phyloP scores from a whole-genome alignment of 1,140 invertebrate genomes.

The Megalonaias nervosa region DNA sequence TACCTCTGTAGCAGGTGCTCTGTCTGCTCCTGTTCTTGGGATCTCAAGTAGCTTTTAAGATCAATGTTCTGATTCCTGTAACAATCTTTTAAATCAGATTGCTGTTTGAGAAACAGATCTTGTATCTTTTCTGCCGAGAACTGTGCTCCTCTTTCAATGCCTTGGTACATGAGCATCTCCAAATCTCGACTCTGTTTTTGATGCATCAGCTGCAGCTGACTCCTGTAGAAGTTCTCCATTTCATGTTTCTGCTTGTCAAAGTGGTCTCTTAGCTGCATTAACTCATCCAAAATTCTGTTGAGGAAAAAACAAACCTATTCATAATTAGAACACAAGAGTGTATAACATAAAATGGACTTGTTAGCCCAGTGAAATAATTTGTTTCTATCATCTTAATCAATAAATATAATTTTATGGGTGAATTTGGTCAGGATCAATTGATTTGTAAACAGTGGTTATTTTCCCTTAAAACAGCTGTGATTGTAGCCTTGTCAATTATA shows the following conservation, averaged over 20 bases:
- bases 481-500: too few species aligned
- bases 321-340: too few species aligned
- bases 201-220: constrained; percentile 4
- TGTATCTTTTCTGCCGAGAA: constrained; percentile 9
- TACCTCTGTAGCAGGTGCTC: constrained; percentile 2
- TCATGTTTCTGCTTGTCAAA: constrained; percentile 27
- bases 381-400: too few species aligned
- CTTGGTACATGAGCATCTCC: constrained; percentile 11
- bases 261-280: constrained; percentile 17
- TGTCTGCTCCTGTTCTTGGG: constrained; percentile 7
- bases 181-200: constrained; percentile 12
- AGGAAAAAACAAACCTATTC: neutral
- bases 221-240: constrained; percentile 19
- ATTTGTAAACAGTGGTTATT: too few species aligned
- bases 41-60: constrained; percentile 17
- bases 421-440: too few species aligned
- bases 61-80: neutral
- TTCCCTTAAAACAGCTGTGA: too few species aligned
- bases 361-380: too few species aligned
- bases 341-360: too few species aligned
- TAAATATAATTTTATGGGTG: too few species aligned
- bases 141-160: constrained; percentile 9
- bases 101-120: too few species aligned
- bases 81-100: too few species aligned
- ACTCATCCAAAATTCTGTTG: constrained; percentile 22